Evolutionary conservation across 2,113 vertebrate species (phyloP).

Genomic region (Ptyas mucosa): DNA sequence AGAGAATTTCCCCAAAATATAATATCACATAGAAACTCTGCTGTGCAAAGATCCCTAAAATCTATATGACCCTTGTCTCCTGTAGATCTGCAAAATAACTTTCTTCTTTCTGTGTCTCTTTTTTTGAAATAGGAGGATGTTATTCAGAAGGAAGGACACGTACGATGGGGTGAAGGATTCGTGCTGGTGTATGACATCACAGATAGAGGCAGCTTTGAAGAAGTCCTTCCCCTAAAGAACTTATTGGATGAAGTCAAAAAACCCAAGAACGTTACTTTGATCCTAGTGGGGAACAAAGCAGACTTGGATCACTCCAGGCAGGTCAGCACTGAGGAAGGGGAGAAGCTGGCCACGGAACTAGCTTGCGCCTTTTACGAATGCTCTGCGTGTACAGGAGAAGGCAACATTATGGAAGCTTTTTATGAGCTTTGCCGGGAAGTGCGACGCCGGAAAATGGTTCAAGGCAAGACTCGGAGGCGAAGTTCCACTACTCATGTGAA

Average conservation of each 20-base stretch:
- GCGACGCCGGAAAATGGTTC: slow-evolving; percentile 85
- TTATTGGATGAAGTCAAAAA: slow-evolving; percentile 92
- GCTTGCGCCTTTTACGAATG: slow-evolving; percentile 96
- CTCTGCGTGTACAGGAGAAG: slow-evolving; percentile 90
- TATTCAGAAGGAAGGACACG: slow-evolving; percentile 89
- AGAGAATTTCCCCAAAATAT: neutral
- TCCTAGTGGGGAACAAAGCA: slow-evolving; percentile 95
- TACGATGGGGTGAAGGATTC: slow-evolving; percentile 96
- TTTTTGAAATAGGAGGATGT: slow-evolving; percentile 82
- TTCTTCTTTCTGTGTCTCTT: neutral
- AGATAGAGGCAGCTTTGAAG: slow-evolving; percentile 92
- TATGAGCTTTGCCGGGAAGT: slow-evolving; percentile 93
- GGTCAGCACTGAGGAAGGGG: slow-evolving; percentile 92
- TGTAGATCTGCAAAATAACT: neutral
- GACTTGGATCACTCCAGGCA: slow-evolving; percentile 93
- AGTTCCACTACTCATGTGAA: slow-evolving; percentile 98
- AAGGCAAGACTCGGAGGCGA: slow-evolving; percentile 89
- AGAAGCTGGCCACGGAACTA: slow-evolving; percentile 91
- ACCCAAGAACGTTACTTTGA: slow-evolving; percentile 89
- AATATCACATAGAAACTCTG: neutral
- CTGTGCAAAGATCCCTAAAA: neutral
- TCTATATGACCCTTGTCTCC: neutral
- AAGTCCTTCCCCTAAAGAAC: slow-evolving; percentile 85
- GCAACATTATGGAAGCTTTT: slow-evolving; percentile 87
- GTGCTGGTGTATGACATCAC: slow-evolving; percentile 96